Percentiles rank a stretch among this genome's conserved stretches.
Evolutionary conservation across 1,140 invertebrate species (phyloP).

Genomic region (Agraylea sexmaculata): DNA sequence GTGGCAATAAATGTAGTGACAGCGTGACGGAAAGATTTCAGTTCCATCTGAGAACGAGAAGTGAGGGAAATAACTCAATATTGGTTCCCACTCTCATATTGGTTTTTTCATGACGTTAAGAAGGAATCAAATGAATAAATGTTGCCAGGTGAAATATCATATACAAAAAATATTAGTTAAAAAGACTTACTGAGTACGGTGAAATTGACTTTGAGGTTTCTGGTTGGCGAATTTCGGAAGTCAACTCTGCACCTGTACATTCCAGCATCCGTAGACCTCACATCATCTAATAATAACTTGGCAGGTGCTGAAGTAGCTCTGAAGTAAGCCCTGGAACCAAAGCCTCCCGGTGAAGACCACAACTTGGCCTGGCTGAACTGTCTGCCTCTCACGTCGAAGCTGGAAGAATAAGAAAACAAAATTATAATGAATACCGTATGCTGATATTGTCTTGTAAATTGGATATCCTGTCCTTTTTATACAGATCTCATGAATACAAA

Average conservation of each 20-base stretch:
- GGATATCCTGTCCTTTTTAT: too few species aligned
- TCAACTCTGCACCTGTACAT: slow-evolving; percentile 79
- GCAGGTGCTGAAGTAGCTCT: slow-evolving; percentile 54
- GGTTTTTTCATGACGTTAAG: too few species aligned
- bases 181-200: slow-evolving; percentile 69
- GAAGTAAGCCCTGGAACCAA: slow-evolving; percentile 65
- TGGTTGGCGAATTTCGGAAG: slow-evolving; percentile 75
- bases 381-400: slow-evolving; percentile 70
- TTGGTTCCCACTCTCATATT: too few species aligned
- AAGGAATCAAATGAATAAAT: too few species aligned
- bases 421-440: too few species aligned
- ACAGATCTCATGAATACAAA: too few species aligned
- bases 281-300: slow-evolving; percentile 58
- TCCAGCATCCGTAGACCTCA: slow-evolving; percentile 62
- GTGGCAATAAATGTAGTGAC: too few species aligned
- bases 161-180: slow-evolving; percentile 4
- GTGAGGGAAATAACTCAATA: too few species aligned
- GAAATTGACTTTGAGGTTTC: slow-evolving; percentile 74
- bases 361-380: slow-evolving; percentile 58
- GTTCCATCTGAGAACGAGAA: too few species aligned
- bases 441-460: too few species aligned
- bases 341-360: slow-evolving; percentile 69
- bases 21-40: too few species aligned
- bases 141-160: too few species aligned
- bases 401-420: slow-evolving; percentile 37